A percentile compares a stretch with the other conserved stretches of the same genome.
Evolutionary conservation across 2,113 vertebrate species (phyloP).

Genomic region (Deroptyus accipitrinus): DNA sequence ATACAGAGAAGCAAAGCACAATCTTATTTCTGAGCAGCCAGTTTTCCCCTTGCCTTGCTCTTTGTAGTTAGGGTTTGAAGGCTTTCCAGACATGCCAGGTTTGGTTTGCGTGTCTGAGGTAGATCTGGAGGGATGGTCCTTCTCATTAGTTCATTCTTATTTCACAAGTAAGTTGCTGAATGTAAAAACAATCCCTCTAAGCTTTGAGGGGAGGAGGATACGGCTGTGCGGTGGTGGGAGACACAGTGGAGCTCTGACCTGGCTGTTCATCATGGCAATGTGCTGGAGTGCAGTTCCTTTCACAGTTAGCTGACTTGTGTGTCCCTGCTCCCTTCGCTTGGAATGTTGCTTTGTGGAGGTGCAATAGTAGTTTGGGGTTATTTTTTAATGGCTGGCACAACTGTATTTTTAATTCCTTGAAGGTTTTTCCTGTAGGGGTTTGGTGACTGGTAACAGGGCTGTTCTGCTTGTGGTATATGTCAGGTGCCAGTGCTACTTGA

Average conservation of each 20-base stretch:
- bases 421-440: neutral
- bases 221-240: rapidly evolving
- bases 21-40: neutral
- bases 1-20: neutral
- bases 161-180: neutral
- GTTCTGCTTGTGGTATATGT: neutral
- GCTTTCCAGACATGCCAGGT: rapidly evolving
- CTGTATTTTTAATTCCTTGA: neutral
- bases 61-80: neutral
- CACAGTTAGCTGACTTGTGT: rapidly evolving
- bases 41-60: neutral
- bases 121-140: neutral
- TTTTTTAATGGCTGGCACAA: neutral
- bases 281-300: neutral
- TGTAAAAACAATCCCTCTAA: neutral
- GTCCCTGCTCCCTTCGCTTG: rapidly evolving
- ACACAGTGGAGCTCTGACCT: neutral
- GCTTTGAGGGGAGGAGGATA: neutral
- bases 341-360: neutral
- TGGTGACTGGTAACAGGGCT: neutral
- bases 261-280: neutral
- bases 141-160: neutral
- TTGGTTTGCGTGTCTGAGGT: neutral
- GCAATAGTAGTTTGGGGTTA: too few relatives aligned
- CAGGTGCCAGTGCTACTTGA: neutral